Conservation (phyloP, 2,113 vertebrate species). For the Coreoperca whiteheadi region DNA sequence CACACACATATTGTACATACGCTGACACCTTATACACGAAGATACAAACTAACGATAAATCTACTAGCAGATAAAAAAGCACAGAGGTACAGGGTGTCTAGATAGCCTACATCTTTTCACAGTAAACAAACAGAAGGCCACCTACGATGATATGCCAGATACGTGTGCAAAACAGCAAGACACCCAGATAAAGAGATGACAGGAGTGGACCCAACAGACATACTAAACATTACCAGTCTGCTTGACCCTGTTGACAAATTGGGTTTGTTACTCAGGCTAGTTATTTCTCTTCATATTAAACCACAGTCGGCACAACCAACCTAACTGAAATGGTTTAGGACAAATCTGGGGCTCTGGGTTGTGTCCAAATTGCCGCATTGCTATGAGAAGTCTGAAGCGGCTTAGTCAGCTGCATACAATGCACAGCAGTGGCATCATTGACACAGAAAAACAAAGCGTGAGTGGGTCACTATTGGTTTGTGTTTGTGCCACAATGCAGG, state of each 20-base stretch:
- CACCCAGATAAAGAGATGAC: conserved; percentile 40
- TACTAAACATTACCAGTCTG: conserved; percentile 60
- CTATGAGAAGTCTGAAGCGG: conserved; percentile 64
- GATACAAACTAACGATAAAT: conserved; percentile 26
- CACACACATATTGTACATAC: conserved; percentile 9
- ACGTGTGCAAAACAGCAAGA: conserved; percentile 38
- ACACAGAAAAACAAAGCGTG: conserved; percentile 74
- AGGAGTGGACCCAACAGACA: conserved; percentile 26
- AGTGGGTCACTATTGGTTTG: conserved; percentile 70
- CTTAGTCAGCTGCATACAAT: conserved; percentile 78
- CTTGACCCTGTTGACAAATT: conserved; percentile 61
- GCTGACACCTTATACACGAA: background rate
- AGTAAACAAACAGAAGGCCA: conserved; percentile 54
- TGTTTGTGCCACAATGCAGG: conserved; percentile 38
- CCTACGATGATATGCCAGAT: conserved; percentile 1
- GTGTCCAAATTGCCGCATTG: conserved; percentile 62
- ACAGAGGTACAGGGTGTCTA: conserved; percentile 24
- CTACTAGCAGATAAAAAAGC: conserved; percentile 26
- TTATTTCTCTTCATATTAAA: conserved; percentile 53
- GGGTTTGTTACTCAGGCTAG: conserved; percentile 60
- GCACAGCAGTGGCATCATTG: conserved; percentile 67
- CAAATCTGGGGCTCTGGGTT: conserved; percentile 74
- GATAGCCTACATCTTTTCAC: conserved; percentile 24
- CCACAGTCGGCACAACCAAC: conserved; percentile 46
- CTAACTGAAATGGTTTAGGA: conserved; percentile 57